Percentiles rank a stretch among this genome's conserved stretches.
Evolutionary conservation across 2,113 vertebrate species (phyloP).

Genomic region (Recurvirostra avosetta): DNA sequence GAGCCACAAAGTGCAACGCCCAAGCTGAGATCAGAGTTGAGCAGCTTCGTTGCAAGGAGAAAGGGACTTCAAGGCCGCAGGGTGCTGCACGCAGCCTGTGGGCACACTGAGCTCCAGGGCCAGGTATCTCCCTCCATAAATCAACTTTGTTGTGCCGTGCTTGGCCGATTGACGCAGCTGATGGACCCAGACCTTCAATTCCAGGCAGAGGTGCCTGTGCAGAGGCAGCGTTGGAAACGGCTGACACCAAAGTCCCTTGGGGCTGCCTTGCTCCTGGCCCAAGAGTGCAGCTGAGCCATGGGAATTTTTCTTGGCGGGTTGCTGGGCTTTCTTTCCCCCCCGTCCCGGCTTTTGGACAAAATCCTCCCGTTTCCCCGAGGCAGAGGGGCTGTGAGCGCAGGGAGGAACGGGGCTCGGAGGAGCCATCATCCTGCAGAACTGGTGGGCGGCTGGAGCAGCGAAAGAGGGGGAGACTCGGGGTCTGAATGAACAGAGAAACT

Average conservation of each 20-base stretch:
- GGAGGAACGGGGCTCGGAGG: background rate
- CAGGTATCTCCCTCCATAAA: background rate
- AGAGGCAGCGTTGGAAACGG: background rate
- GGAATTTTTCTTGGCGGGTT: background rate
- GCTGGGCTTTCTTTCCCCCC: background rate
- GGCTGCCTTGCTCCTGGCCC: background rate
- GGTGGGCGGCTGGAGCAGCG: background rate
- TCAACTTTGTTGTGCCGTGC: background rate
- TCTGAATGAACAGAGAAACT: background rate
- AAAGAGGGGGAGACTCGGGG: background rate
- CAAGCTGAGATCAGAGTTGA: background rate
- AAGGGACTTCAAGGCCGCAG: background rate
- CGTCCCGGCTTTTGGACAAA: background rate
- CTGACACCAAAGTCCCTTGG: background rate
- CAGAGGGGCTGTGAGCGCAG: background rate
- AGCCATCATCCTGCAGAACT: background rate
- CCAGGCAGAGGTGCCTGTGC: background rate
- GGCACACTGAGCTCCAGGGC: background rate
- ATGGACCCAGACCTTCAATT: background rate
- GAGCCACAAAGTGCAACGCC: background rate
- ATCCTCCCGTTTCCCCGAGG: background rate
- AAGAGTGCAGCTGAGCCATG: background rate
- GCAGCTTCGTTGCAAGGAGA: background rate
- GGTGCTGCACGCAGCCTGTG: fast-evolving
- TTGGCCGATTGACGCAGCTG: background rate